A percentile compares a stretch with the other conserved stretches of the same genome.
Conservation (phyloP, 2,888 invertebrate species). For the Tinea semifulvella region DNA sequence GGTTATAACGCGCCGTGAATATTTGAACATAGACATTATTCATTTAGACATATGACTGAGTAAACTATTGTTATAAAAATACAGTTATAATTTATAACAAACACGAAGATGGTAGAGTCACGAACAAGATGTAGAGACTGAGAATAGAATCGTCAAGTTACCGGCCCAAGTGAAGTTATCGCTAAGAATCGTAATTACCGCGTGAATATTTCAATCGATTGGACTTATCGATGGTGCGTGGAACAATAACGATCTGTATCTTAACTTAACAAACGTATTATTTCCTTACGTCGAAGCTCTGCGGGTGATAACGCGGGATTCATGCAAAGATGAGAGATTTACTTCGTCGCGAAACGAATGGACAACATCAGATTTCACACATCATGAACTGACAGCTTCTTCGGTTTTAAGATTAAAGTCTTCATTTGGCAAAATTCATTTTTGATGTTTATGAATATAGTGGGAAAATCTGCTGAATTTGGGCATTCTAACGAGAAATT, state of each 20-base stretch:
- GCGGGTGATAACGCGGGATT: slow-evolving; percentile 30
- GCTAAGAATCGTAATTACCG: slow-evolving; percentile 52
- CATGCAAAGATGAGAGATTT: slow-evolving; percentile 40
- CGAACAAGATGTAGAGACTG: slow-evolving; percentile 21
- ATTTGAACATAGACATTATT: slow-evolving; percentile 1
- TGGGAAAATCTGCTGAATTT: slow-evolving; percentile 27
- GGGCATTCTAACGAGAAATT: background rate
- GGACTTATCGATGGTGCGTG: slow-evolving; percentile 47
- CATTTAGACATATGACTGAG: background rate
- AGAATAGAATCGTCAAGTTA: slow-evolving; percentile 4
- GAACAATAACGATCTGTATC: slow-evolving; percentile 52
- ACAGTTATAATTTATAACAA: slow-evolving; percentile 1
- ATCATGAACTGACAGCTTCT: slow-evolving; percentile 21
- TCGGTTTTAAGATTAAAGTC: no score
- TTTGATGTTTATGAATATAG: no score
- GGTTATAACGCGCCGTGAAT: background rate
- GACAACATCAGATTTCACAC: slow-evolving; percentile 56
- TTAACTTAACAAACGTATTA: slow-evolving; percentile 40
- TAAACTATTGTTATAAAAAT: slow-evolving; percentile 8
- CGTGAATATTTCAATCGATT: slow-evolving; percentile 59
- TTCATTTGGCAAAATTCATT: no score
- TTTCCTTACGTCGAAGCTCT: slow-evolving; percentile 45
- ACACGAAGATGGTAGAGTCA: slow-evolving; percentile 21
- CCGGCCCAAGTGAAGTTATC: slow-evolving; percentile 37
- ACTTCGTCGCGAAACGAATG: slow-evolving; percentile 44